These are phyloP conservation scores for Balearica regulorum DNA, from an alignment of 2,797 vertebrate genomes.

Conservation along the genomic window DNA sequence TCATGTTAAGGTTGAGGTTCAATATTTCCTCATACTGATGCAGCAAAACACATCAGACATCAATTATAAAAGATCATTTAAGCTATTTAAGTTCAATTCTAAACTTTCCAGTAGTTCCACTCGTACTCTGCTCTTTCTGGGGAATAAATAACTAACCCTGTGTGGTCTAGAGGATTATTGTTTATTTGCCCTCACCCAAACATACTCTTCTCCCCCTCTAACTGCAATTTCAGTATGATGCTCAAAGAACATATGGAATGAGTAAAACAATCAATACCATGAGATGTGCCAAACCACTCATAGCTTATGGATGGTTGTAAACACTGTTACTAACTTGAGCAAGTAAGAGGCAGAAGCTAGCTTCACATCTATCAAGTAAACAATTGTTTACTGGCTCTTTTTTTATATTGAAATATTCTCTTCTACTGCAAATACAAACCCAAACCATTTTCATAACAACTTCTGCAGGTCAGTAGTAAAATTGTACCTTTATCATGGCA, in stretches of 20 bases:
- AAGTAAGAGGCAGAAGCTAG: background rate
- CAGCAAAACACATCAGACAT: background rate
- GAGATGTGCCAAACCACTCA: background rate
- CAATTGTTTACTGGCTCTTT: background rate
- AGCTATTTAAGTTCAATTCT: background rate
- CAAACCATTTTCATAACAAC: background rate
- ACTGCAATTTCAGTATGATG: background rate
- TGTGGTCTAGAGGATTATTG: conserved; percentile 33
- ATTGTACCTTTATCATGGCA: background rate
- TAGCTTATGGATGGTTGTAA: background rate
- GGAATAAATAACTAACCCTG: conserved; percentile 38
- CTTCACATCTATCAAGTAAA: background rate
- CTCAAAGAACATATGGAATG: background rate
- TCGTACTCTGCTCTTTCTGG: background rate
- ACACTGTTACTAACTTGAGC: background rate
- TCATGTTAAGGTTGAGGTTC: background rate
- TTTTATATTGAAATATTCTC: background rate
- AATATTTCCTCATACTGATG: background rate
- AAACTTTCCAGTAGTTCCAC: background rate
- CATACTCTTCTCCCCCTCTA: background rate
- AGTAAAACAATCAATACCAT: background rate
- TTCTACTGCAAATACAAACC: background rate
- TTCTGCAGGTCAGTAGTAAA: background rate
- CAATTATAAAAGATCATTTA: background rate
- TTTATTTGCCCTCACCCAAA: conserved; percentile 21